Evolutionary conservation across 2,888 invertebrate genomes (phyloP).

Genomic region (Polydesmus complanatus): DNA sequence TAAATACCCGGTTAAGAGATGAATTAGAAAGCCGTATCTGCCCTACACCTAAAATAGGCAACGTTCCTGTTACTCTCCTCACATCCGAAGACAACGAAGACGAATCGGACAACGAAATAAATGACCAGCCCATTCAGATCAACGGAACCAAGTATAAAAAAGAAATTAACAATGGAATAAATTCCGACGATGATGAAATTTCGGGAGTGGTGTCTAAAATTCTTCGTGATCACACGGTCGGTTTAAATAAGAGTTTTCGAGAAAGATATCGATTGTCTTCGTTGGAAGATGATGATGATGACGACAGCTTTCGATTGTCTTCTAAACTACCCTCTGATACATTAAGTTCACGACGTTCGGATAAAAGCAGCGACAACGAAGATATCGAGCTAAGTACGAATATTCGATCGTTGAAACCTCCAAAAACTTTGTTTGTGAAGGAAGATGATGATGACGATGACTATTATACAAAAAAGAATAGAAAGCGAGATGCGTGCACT

Average conservation of each 20-base stretch:
- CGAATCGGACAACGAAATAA: background rate
- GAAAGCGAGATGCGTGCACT: background rate
- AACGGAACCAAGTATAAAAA: background rate
- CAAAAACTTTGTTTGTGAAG: background rate
- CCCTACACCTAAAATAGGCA: background rate
- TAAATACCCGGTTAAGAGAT: background rate
- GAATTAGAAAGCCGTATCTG: background rate
- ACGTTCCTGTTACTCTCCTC: background rate
- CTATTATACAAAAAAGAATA: background rate
- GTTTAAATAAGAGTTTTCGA: background rate
- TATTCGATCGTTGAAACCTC: background rate
- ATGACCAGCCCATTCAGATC: background rate
- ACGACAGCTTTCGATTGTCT: background rate
- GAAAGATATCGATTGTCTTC: constrained; percentile 1
- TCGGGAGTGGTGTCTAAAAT: background rate
- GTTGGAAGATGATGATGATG: background rate
- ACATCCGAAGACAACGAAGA: constrained; percentile 9
- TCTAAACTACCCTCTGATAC: background rate
- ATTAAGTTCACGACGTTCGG: background rate
- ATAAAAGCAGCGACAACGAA: background rate
- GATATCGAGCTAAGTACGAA: background rate
- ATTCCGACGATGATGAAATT: background rate
- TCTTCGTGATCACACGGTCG: background rate
- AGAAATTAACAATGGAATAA: background rate
- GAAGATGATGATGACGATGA: background rate